Evolutionary conservation across 2,797 vertebrate genomes (phyloP).

Genomic region (Enteromius unitaeniatus): DNA sequence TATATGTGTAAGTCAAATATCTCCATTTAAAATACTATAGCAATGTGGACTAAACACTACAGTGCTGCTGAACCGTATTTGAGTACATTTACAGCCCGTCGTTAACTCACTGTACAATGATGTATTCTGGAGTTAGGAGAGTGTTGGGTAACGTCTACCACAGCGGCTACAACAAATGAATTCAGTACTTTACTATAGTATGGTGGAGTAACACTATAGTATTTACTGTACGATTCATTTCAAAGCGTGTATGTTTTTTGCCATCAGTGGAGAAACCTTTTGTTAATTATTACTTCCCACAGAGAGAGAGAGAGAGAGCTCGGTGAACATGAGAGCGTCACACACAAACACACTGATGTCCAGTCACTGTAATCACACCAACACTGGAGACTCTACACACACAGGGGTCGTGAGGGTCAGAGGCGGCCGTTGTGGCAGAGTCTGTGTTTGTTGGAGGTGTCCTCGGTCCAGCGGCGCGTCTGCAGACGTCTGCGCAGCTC

Average conservation of each 20-base stretch:
- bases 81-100: too few species aligned
- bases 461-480: constrained; percentile 79
- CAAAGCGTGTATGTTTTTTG: background rate
- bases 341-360: too few species aligned
- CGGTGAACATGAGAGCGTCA: too few species aligned
- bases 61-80: too few species aligned
- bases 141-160: too few species aligned
- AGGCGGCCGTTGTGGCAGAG: constrained; percentile 82
- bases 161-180: too few species aligned
- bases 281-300: background rate
- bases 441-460: constrained; percentile 81
- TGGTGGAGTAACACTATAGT: too few species aligned
- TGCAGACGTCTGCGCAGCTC: constrained; percentile 81
- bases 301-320: too few species aligned
- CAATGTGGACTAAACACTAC: too few species aligned
- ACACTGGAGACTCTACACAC: background rate
- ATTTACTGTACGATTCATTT: background rate
- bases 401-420: background rate
- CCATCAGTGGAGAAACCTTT: background rate
- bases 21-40: background rate
- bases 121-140: too few species aligned
- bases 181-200: too few species aligned
- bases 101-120: too few species aligned
- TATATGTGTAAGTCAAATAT: background rate
- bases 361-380: constrained; percentile 23